Base-by-base conservation (phyloP, 1,140 invertebrate species). In the Pseudomyrmex sp. region DNA sequence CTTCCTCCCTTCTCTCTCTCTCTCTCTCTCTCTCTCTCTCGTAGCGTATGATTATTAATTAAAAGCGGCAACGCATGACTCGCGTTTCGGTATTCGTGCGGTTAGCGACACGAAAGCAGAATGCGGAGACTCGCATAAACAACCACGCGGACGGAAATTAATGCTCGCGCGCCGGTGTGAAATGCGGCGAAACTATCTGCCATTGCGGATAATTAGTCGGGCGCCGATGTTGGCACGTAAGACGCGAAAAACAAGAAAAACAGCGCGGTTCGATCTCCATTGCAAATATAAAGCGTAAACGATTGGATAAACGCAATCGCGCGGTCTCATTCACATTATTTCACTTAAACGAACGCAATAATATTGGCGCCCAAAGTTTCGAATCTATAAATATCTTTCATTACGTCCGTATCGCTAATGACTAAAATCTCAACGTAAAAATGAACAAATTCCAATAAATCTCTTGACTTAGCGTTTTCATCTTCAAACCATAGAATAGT, bases 161-260 rank as follows among this genome's bases (percentile, higher is more conserved):
- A 89, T 85, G 87, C 77, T 62, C 87, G 35, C 82, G 72, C 75
- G 86, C 72, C 75, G 82, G 86, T 73, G 76, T 73, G 86, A 88
- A 89, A 88, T 88, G 87, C 87, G 50, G 79, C 84, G 87, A 89
- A 86, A 89, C 74, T 89, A 89, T 89, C 88, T 86, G 44, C 84
- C 84, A 89, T 84, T 89, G 79, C 84, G 63, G 63, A 89, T 89
- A 89, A 89, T 89, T 89, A 89, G 87, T 89, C 87, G 88, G 88
- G 88, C 87, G 84, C 88, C 88, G 70, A 84, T 75, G 80, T 74
- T 20, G 63, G 20, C 75, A 7, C 23, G 23, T 58, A 66, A 44
- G 54, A 48, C 61, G 72, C 44, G 26, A 52, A 35, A 35, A 35
- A 20, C 20, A 20, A 18, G 59, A 76, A 48, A 44, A 50, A 54